Conservation (phyloP, 2,888 invertebrate species). For the Scelioninae gen. 2 region DNA sequence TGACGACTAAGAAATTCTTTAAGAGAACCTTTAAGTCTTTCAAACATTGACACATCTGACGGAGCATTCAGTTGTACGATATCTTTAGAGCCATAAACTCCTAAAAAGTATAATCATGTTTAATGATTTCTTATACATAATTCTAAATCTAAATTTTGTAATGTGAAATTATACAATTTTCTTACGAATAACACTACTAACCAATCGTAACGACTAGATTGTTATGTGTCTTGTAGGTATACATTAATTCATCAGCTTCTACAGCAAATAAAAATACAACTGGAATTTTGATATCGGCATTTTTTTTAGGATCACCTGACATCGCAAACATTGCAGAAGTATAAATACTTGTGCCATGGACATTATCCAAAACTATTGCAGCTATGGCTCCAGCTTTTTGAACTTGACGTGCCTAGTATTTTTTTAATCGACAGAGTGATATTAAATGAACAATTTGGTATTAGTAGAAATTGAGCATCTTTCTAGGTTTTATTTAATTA, state of each 20-base stretch:
- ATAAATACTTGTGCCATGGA: constrained; percentile 83
- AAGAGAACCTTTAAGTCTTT: constrained; percentile 71
- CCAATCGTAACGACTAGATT: constrained; percentile 69
- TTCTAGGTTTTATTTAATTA: neutral
- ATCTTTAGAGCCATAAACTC: constrained; percentile 67
- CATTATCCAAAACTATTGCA: constrained; percentile 91
- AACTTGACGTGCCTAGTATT: constrained; percentile 85
- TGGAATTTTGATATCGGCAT: constrained; percentile 90
- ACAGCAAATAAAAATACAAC: constrained; percentile 91
- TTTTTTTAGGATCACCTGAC: constrained; percentile 90
- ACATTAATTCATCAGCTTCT: constrained; percentile 84
- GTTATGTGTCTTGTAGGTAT: constrained; percentile 75
- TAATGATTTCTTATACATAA: too few species aligned
- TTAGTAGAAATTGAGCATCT: too few species aligned
- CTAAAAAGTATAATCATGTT: constrained; percentile 58
- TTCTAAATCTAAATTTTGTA: too few species aligned
- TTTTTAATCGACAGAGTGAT: too few species aligned
- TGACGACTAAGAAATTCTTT: constrained; percentile 70
- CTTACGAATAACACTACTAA: constrained; percentile 58
- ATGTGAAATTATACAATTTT: too few species aligned
- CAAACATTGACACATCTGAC: constrained; percentile 71
- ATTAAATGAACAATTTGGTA: too few species aligned
- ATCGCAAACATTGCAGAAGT: constrained; percentile 94
- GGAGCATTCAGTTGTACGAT: constrained; percentile 72
- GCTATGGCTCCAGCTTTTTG: constrained; percentile 89